phyloP scores from a whole-genome alignment of 1,140 invertebrate species.

The Muscidifurax raptorellus region DNA sequence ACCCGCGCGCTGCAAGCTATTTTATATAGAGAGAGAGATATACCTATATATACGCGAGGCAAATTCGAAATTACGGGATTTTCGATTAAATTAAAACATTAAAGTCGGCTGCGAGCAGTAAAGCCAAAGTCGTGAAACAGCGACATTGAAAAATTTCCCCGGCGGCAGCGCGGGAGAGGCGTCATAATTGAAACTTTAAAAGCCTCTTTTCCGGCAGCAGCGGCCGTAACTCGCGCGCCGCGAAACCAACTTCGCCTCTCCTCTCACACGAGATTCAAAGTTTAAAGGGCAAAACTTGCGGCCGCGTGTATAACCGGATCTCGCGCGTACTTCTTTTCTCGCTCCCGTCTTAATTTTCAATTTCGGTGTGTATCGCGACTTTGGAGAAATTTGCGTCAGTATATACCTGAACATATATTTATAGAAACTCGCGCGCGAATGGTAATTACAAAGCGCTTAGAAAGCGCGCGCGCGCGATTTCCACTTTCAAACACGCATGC shows the following conservation, averaged over 20 bases:
- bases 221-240: constrained; percentile 17
- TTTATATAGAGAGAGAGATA: too few species aligned
- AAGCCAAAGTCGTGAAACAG: constrained; percentile 25
- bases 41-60: too few species aligned
- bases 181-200: constrained; percentile 47
- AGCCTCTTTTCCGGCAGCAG: constrained; percentile 20
- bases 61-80: neutral
- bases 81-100: neutral
- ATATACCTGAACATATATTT: too few species aligned
- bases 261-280: neutral
- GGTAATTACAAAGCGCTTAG: constrained; percentile 14
- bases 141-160: constrained; percentile 39
- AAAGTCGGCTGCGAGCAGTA: neutral
- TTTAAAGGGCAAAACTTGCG: constrained; percentile 33
- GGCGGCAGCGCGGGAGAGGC: neutral
- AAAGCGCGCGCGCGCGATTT: constrained; percentile 1
- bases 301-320: too few species aligned
- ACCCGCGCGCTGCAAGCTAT: too few species aligned
- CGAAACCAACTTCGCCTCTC: neutral
- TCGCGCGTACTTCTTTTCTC: too few species aligned
- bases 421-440: too few species aligned
- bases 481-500: neutral
- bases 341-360: too few species aligned
- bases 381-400: neutral
- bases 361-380: too few species aligned